Evolutionary conservation across 1,140 invertebrate species (phyloP).

Genomic region (Brachionus manjavacas): DNA sequence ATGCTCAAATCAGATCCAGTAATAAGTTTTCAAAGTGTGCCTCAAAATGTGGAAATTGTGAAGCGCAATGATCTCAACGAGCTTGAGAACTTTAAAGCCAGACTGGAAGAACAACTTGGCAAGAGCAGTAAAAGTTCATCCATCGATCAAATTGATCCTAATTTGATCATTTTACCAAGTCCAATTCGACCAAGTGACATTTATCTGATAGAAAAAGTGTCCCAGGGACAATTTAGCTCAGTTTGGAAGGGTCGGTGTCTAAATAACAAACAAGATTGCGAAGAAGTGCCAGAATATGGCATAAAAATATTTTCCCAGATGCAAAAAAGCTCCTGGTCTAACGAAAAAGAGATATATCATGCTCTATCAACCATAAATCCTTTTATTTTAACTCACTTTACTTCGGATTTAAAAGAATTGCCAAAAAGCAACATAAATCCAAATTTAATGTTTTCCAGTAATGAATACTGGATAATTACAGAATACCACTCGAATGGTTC

Average conservation of each 20-base stretch:
- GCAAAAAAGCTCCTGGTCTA: constrained; percentile 23
- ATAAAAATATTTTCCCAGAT: constrained; percentile 26
- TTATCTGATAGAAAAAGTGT: constrained; percentile 17
- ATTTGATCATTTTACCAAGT: background rate
- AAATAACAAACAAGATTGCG: background rate
- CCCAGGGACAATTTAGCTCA: constrained; percentile 33
- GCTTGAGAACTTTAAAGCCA: background rate
- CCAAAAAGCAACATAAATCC: background rate
- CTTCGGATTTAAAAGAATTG: background rate
- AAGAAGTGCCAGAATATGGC: background rate
- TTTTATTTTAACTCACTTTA: background rate
- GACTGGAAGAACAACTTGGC: background rate
- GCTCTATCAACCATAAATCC: constrained; percentile 12
- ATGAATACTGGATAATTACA: constrained; percentile 79
- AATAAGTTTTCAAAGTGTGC: background rate
- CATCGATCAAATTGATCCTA: background rate
- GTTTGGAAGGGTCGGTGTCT: constrained; percentile 15
- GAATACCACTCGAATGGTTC: constrained; percentile 88
- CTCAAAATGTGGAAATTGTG: background rate
- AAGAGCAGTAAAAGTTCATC: background rate
- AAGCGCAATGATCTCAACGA: background rate
- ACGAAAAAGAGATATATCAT: constrained; percentile 32
- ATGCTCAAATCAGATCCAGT: background rate
- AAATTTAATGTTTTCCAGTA: background rate
- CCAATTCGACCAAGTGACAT: background rate